Evolutionary conservation across 1,140 invertebrate species (phyloP).

Genomic region (Magallana ariakensis): DNA sequence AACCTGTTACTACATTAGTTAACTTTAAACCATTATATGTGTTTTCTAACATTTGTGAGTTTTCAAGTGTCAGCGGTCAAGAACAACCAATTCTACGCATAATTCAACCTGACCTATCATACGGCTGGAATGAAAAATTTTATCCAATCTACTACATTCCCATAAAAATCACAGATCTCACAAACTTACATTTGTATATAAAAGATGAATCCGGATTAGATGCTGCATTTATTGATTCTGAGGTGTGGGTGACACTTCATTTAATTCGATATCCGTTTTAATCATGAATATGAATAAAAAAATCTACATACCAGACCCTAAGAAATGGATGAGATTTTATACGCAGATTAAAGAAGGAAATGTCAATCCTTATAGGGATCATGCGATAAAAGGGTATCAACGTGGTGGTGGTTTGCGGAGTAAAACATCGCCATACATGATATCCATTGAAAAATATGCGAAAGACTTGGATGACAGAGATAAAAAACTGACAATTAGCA

Average conservation of each 20-base stretch:
- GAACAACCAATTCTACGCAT: not conserved
- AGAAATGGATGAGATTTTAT: constrained; percentile 30
- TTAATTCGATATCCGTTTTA: constrained; percentile 28
- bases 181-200: constrained; percentile 18
- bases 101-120: not conserved
- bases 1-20: not conserved
- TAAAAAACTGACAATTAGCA: not conserved
- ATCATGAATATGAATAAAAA: not conserved
- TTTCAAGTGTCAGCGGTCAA: not conserved
- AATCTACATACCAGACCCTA: not conserved
- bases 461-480: no score
- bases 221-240: not conserved
- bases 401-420: not conserved
- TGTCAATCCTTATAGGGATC: not conserved
- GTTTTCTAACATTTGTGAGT: not conserved
- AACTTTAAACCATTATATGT: constrained; percentile 13
- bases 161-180: not conserved
- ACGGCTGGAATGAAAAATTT: constrained; percentile 26
- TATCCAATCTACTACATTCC: constrained; percentile 5
- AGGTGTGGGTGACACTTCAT: constrained; percentile 39
- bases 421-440: constrained; percentile 15
- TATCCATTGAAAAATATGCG: constrained; percentile 19
- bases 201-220: not conserved
- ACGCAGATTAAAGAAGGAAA: not conserved
- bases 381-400: constrained; percentile 21